These are phyloP conservation scores for Chelonia mydas DNA, from an alignment of 2,797 vertebrate species.

Conservation along the genomic window DNA sequence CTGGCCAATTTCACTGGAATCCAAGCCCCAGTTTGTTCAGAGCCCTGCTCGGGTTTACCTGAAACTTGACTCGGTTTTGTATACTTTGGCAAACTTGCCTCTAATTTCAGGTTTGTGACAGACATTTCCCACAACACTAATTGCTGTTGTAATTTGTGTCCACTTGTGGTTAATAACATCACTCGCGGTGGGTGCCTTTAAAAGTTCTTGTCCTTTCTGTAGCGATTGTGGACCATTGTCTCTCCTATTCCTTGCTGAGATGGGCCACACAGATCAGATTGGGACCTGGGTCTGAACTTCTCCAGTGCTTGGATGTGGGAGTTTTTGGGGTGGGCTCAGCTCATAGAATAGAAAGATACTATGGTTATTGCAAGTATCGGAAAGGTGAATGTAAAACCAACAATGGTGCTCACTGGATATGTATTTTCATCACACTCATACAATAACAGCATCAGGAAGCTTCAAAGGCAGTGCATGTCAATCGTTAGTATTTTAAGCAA, in stretches of 20 bases:
- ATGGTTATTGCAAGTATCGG: not conserved
- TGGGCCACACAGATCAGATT: not conserved
- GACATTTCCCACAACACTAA: not conserved
- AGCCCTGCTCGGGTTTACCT: fast-evolving
- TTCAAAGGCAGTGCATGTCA: fast-evolving
- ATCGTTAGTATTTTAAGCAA: not conserved
- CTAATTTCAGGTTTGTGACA: not conserved
- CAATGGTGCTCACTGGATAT: not conserved
- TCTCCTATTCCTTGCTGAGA: not conserved
- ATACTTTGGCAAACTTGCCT: not conserved
- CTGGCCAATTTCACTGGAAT: not conserved
- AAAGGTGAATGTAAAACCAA: not conserved
- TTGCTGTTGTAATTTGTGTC: not conserved
- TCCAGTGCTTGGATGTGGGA: not conserved
- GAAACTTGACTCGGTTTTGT: not conserved
- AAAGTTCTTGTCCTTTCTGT: not conserved
- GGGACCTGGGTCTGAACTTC: not conserved
- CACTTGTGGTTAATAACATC: not conserved
- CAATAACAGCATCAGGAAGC: not conserved
- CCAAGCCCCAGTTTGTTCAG: not conserved
- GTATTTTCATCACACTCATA: not conserved
- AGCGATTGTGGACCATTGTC: not conserved
- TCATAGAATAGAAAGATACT: not conserved
- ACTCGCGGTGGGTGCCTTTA: not conserved
- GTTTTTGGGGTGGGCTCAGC: not conserved